These are phyloP conservation scores for Drosophila mauritiana DNA, from an alignment of 1,140 invertebrate genomes.

Conservation along the genomic window DNA sequence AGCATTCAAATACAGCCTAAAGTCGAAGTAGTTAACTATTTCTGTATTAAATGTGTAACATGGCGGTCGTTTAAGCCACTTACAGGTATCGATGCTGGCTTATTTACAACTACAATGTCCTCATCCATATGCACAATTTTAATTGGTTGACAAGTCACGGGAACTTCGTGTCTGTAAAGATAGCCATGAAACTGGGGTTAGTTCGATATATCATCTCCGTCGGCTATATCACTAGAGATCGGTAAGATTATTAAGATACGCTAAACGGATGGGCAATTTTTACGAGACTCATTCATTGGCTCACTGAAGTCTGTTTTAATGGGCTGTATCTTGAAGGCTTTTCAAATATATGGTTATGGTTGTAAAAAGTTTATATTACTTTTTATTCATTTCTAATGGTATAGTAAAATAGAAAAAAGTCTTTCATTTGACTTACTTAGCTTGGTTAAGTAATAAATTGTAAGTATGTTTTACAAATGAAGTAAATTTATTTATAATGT, in stretches of 20 bases:
- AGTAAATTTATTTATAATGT: background rate
- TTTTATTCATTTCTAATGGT: background rate
- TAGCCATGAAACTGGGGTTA: slow-evolving; percentile 38
- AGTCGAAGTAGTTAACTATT: background rate
- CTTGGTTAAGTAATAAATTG: background rate
- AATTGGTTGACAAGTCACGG: slow-evolving; percentile 96
- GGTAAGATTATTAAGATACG: background rate
- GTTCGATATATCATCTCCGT: slow-evolving; percentile 31
- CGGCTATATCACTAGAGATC: slow-evolving; percentile 23
- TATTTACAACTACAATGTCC: slow-evolving; percentile 99
- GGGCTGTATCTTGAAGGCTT: background rate
- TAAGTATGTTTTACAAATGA: background rate
- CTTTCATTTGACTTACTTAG: background rate
- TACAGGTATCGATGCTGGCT: slow-evolving; percentile 99
- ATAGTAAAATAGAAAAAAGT: background rate
- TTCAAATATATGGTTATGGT: too few species aligned
- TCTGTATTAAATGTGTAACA: slow-evolving; percentile 46
- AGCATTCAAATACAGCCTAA: slow-evolving; percentile 11
- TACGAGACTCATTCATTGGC: background rate
- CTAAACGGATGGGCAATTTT: background rate
- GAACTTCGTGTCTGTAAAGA: slow-evolving; percentile 97
- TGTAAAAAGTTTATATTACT: background rate
- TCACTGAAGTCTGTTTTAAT: background rate
- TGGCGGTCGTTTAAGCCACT: slow-evolving; percentile 92
- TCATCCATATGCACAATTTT: slow-evolving; percentile 98